Evolutionary conservation across 2,888 invertebrate species (phyloP), one percentile per base, ranked within the genome.

Genomic region (Hirtodrosophila trivittata): DNA sequence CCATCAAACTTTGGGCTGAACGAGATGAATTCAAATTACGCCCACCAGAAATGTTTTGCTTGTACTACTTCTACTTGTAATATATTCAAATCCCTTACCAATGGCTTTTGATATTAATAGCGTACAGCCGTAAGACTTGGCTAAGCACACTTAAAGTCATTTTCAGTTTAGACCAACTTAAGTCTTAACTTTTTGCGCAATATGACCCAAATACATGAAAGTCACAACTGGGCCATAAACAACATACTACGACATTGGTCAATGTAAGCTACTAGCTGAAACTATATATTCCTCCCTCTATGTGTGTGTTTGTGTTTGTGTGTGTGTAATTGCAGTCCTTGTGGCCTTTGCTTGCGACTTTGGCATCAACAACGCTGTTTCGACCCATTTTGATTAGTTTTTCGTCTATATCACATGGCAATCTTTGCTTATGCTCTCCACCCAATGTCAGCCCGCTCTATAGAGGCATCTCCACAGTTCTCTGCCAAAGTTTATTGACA

Each of bases 331-430:
- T 55, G 58, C 59, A 71, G 21, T 66, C 38, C 46, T 68, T 51
- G 54, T 14, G 49, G 28, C 33, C 3, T 42, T 38, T 39, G 55
- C 18, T 28, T 2, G 13, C 6, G 26, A 33, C 43, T 38, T 38
- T 49, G 41, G 56, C 49, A 49, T 37, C 39, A 21, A 49, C 50
- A 26, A n/a, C 47, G 70, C 62, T 72, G 55, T 47, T 46, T 41
- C 51, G 42, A 52, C 54, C 43, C 47, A 58, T 70, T 77, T 80
- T 84, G 66, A 80, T 81, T 81, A 66, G 59, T 51, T 77, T 76
- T 70, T 55, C 46, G 50, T 55, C 51, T 55, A 45, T 65, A 60
- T n/a, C 45, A 58, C 46, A 38, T 58, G 10, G 13, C 49, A 46
- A 37, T 13, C 41, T 56, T 43, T 33, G 10, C n/a, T n/a, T n/a